Evolutionary conservation across 2,113 vertebrate species (phyloP), one percentile per base, ranked within the genome.

Genomic region (Rhinogobius similis): DNA sequence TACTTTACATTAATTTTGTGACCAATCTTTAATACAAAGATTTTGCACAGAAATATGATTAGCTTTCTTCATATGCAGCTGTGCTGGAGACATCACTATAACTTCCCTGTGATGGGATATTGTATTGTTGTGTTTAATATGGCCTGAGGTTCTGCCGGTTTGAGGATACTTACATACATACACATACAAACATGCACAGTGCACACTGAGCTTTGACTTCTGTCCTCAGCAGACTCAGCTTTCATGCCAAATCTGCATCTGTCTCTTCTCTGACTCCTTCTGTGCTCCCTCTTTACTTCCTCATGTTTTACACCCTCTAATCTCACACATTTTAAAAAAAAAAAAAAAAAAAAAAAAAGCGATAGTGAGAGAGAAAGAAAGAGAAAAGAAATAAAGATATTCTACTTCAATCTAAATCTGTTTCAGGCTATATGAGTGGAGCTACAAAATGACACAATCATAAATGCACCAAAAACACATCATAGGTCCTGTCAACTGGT

Each of bases 191-290:
- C 59, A 52, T 58, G 70, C 59, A 62, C 59, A 65, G 59, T 58
- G 70, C 59, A 62, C 59, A 65, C 62, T 81, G 76, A 83, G 64
- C 78, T 75, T 76, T 88, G 76, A 71, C 86, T 76, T 76, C 55
- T 87, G 77, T 90, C 86, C 88, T 90, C 78, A 82, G 62, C 48
- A 85, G 71, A 84, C 82, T 69, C 63, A 73, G 72, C 39, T 9
- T 71, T 77, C 70, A 66, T 81, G 77, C 79, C 82, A 87, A 61
- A 77, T 66, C 74, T 59, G 73, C 69, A 27, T 76, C 77, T 72
- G 77, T 79, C 73, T 82, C 87, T 80, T 83, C 50, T 81, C 69
- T 56, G 70, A 82, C 29, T 78, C 76, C 79, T 64, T 68, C 65
- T 70, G 65, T 68, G 55, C 70, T 79, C 81, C 73, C 75, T 53